A percentile compares a stretch with the other conserved stretches of the same genome.
phyloP scores from a whole-genome alignment of 2,113 vertebrate genomes.

The Lycaon pictus region DNA sequence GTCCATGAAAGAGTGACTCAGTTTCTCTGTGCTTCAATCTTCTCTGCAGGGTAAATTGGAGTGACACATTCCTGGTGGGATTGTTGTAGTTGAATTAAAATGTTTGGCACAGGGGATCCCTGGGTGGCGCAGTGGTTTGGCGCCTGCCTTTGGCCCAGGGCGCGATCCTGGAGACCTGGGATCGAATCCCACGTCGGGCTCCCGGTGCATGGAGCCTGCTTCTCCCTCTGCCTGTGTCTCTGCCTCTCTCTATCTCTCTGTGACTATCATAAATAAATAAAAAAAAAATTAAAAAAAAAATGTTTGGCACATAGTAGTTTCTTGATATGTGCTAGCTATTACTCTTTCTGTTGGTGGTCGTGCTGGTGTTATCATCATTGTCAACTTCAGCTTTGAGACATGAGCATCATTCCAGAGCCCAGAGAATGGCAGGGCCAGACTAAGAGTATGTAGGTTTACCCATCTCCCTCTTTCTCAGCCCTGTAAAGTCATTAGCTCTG shows the following conservation, averaged over 20 bases:
- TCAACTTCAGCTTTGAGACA: background rate
- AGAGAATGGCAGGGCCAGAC: background rate
- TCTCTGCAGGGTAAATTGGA: background rate
- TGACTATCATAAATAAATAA: too few species aligned
- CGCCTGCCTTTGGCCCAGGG: too few species aligned
- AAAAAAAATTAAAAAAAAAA: too few species aligned
- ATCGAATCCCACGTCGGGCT: too few species aligned
- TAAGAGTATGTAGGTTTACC: background rate
- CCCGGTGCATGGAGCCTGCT: too few species aligned
- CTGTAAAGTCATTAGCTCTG: background rate
- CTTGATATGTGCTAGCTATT: background rate
- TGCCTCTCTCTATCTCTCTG: too few species aligned
- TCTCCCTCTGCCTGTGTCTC: too few species aligned
- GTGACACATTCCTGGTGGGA: accelerated
- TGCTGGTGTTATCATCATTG: accelerated
- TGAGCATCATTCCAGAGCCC: background rate
- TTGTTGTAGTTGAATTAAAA: background rate
- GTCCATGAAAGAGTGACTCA: background rate
- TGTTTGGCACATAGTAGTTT: background rate
- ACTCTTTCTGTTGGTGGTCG: accelerated
- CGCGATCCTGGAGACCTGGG: too few species aligned
- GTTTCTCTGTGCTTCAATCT: background rate
- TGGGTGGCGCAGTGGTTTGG: too few species aligned
- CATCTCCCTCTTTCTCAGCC: background rate
- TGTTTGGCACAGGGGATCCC: background rate